Percentiles rank a stretch among this genome's conserved stretches.
These are phyloP conservation scores for Acipenser ruthenus DNA, from an alignment of 2,797 vertebrate genomes.

Conservation along the genomic window DNA sequence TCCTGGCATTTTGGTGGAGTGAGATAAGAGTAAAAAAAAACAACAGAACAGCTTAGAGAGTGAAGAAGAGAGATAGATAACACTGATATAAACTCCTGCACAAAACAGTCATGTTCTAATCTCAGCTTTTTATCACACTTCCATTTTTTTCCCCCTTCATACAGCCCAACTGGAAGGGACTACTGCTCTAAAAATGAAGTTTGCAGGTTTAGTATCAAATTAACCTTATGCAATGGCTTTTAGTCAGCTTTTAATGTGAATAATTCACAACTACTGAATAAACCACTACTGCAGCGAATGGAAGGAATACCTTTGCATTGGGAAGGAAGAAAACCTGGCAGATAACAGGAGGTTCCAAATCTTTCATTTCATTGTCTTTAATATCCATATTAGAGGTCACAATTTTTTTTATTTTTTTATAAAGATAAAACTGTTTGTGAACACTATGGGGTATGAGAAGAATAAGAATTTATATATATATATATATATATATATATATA, in stretches of 20 bases:
- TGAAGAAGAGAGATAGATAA: slow-evolving; percentile 92
- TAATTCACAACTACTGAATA: slow-evolving; percentile 20
- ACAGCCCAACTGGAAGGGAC: slow-evolving; percentile 60
- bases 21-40: slow-evolving; percentile 87
- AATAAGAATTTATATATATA: too few relatives aligned
- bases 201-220: slow-evolving; percentile 60
- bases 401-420: too few relatives aligned
- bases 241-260: slow-evolving; percentile 33
- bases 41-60: slow-evolving; percentile 83
- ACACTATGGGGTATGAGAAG: too few relatives aligned
- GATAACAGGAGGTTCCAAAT: too few relatives aligned
- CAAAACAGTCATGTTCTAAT: slow-evolving; percentile 81
- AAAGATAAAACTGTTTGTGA: too few relatives aligned
- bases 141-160: slow-evolving; percentile 51
- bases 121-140: slow-evolving; percentile 80
- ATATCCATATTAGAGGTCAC: too few relatives aligned
- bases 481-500: too few relatives aligned
- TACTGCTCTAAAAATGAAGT: slow-evolving; percentile 60
- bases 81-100: slow-evolving; percentile 85
- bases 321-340: too few relatives aligned
- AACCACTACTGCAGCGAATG: slow-evolving; percentile 8
- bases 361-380: too few relatives aligned
- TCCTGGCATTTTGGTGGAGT: slow-evolving; percentile 93
- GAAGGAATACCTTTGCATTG: not conserved
- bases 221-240: slow-evolving; percentile 34